Percentiles rank a stretch among this genome's conserved stretches.
Conservation (phyloP, 1,140 invertebrate genomes). For the Teleogryllus occipitalis region DNA sequence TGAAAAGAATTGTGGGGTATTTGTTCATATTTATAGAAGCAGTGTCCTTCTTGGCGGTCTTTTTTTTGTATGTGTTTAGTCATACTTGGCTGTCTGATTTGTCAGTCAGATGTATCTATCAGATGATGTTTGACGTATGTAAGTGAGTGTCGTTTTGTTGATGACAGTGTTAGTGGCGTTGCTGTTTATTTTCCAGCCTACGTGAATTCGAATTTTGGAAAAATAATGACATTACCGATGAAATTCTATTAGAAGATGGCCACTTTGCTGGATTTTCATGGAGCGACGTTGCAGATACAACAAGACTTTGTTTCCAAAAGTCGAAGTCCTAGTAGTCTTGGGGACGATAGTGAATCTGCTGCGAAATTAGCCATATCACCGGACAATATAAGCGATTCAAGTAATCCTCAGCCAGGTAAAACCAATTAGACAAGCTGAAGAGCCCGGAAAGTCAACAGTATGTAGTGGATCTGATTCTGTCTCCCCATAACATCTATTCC, state of each 20-base stretch:
- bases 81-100: background rate
- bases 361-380: constrained; percentile 11
- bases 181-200: background rate
- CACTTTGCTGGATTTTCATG: constrained; percentile 12
- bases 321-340: constrained; percentile 11
- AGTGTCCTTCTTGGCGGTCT: too few species aligned
- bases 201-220: background rate
- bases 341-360: constrained; percentile 6
- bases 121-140: background rate
- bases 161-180: background rate
- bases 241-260: constrained; percentile 17
- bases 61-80: too few species aligned
- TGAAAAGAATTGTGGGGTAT: too few species aligned
- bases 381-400: background rate
- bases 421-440: background rate
- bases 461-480: constrained; percentile 12
- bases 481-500: constrained; percentile 12
- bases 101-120: background rate
- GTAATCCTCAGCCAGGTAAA: background rate
- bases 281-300: constrained; percentile 18
- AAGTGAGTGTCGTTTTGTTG: background rate
- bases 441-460: constrained; percentile 8
- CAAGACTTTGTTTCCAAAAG: constrained; percentile 10
- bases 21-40: too few species aligned
- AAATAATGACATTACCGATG: background rate